These are phyloP conservation scores for Cryptus armator DNA, from an alignment of 2,888 invertebrate genomes.

Conservation along the genomic window DNA sequence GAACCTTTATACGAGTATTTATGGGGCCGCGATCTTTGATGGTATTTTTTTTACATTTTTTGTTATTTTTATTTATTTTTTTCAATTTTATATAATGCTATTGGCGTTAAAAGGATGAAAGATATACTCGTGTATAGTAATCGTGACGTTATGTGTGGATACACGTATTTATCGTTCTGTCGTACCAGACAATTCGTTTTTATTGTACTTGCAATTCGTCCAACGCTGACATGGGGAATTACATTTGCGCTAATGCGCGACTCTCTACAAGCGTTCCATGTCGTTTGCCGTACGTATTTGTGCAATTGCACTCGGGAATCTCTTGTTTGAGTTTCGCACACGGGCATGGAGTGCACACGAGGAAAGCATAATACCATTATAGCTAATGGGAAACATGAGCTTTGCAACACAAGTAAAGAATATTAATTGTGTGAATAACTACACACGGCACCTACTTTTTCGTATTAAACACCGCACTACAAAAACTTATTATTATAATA, in stretches of 20 bases:
- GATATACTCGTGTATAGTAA: conserved; percentile 10
- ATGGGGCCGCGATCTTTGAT: conserved; percentile 65
- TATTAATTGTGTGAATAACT: not conserved
- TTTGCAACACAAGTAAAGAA: not conserved
- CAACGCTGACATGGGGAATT: conserved; percentile 44
- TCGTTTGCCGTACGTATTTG: conserved; percentile 14
- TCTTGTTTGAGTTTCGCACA: conserved; percentile 32
- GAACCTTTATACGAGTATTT: conserved; percentile 69
- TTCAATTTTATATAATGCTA: conserved; percentile 62
- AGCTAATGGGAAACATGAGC: not conserved
- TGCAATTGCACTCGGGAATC: conserved; percentile 33
- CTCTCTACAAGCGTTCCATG: conserved; percentile 4
- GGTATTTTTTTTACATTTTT: conserved; percentile 20
- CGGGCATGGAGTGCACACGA: conserved; percentile 14
- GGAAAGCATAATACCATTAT: conserved; percentile 15
- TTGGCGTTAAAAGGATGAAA: conserved; percentile 47
- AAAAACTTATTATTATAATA: not conserved
- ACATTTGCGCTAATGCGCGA: conserved; percentile 31
- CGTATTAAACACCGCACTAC: not conserved
- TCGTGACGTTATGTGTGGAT: conserved; percentile 47
- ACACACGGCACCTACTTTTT: not conserved
- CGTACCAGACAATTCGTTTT: conserved; percentile 37
- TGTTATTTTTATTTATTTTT: conserved; percentile 21
- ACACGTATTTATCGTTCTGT: conserved; percentile 50
- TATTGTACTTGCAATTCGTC: conserved; percentile 49